phyloP scores from a whole-genome alignment of 2,888 invertebrate genomes.

The Epistrophella euchroma region DNA sequence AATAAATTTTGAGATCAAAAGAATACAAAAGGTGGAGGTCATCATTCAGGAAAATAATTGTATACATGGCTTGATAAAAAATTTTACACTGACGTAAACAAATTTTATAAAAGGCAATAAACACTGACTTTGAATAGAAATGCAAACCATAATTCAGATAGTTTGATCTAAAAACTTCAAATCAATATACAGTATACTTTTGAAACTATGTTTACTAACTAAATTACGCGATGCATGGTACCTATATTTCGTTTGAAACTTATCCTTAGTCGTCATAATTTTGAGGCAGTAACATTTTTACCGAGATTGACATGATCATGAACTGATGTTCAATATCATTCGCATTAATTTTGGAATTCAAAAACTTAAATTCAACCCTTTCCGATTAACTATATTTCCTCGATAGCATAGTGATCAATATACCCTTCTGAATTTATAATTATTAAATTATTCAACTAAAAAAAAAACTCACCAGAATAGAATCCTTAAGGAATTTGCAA shows the following conservation, averaged over 20 bases:
- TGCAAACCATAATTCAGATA: no score
- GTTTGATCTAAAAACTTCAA: no score
- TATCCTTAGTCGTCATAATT: no score
- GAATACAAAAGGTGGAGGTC: background rate
- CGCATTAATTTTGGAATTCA: background rate
- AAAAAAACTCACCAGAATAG: slow-evolving; percentile 94
- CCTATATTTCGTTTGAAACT: no score
- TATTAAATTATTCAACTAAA: background rate
- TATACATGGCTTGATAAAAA: background rate
- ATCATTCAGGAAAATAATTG: background rate
- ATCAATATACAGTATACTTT: no score
- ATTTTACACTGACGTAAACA: background rate
- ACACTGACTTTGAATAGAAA: no score
- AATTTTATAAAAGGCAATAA: background rate
- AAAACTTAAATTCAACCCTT: background rate
- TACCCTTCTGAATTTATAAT: background rate
- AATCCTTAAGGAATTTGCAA: slow-evolving; percentile 98
- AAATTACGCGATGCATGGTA: no score
- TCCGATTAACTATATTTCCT: background rate
- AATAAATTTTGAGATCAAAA: background rate
- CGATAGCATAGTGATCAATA: slow-evolving; percentile 8
- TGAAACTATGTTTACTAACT: no score
- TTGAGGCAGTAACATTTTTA: no score
- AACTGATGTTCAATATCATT: background rate
- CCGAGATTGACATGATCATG: background rate